Conservation (phyloP, 2,888 invertebrate species). For the Prostheceraeus crozeri region DNA sequence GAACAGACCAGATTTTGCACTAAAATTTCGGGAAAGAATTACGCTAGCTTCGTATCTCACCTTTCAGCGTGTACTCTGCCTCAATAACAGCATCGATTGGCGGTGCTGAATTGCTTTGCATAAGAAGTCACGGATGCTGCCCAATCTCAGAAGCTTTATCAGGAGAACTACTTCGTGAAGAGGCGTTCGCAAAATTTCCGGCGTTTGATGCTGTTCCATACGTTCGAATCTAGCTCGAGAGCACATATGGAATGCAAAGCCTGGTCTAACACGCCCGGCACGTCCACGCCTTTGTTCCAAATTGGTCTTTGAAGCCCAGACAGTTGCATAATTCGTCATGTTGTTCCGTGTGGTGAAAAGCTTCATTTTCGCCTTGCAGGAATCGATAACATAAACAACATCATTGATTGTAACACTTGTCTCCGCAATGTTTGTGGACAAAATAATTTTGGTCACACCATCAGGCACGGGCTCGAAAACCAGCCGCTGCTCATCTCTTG, state of each 20-base stretch:
- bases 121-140: conserved; percentile 84
- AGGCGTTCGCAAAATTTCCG: conserved; percentile 95
- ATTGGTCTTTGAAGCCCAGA: conserved; percentile 80
- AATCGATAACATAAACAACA: conserved; percentile 92
- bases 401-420: conserved; percentile 96
- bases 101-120: conserved; percentile 83
- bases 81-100: conserved; percentile 95
- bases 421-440: conserved; percentile 96
- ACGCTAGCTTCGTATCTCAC: too few species aligned
- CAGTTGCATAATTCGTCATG: conserved; percentile 94
- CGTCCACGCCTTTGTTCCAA: conserved; percentile 87
- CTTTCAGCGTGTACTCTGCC: conserved; percentile 70
- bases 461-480: conserved; percentile 80
- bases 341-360: conserved; percentile 95
- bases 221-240: conserved; percentile 47
- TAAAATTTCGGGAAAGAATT: too few species aligned
- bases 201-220: conserved; percentile 72
- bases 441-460: conserved; percentile 80
- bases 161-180: conserved; percentile 85
- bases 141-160: conserved; percentile 78
- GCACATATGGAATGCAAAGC: conserved; percentile 86
- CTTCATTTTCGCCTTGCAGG: conserved; percentile 93
- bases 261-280: conserved; percentile 86
- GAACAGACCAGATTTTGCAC: too few species aligned
- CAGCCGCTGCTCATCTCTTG: conserved; percentile 80